Conservation (phyloP, 2,113 vertebrate genomes). For the Grammomys surdaster region DNA sequence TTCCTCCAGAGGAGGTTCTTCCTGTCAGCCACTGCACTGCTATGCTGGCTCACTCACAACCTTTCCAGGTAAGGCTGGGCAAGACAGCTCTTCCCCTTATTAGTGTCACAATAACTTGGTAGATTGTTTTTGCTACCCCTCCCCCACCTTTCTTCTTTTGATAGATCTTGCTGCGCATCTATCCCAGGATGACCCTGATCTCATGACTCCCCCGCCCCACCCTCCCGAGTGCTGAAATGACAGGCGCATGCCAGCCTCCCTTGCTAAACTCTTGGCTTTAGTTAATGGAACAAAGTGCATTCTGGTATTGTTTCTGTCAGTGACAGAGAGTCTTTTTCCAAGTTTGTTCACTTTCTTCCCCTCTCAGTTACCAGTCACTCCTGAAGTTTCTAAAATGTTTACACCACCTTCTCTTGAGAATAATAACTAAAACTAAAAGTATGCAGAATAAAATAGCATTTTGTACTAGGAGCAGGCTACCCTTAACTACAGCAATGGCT, state of each 20-base stretch:
- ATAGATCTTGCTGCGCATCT: neutral
- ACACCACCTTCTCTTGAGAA: neutral
- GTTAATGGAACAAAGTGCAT: neutral
- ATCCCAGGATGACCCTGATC: neutral
- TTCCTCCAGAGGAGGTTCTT: neutral
- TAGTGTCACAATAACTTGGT: neutral
- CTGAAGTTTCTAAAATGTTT: constrained; percentile 17
- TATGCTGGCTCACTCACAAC: rapidly evolving
- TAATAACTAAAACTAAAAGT: neutral
- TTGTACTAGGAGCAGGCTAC: neutral
- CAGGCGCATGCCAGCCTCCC: neutral
- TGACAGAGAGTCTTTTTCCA: neutral
- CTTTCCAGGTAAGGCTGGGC: rapidly evolving
- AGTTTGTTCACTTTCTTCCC: neutral
- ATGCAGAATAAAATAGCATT: neutral
- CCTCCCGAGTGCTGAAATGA: neutral
- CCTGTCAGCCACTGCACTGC: rapidly evolving
- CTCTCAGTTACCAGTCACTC: neutral
- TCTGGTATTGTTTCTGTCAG: neutral
- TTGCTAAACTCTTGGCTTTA: neutral
- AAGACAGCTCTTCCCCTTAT: neutral
- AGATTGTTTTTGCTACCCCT: neutral
- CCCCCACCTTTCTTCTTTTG: neutral
- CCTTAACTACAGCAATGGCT: neutral
- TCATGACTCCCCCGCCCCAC: neutral